A percentile compares a stretch with the other conserved stretches of the same genome.
phyloP scores from a whole-genome alignment of 2,113 vertebrate species.

The Oncorhynchus gorbuscha region DNA sequence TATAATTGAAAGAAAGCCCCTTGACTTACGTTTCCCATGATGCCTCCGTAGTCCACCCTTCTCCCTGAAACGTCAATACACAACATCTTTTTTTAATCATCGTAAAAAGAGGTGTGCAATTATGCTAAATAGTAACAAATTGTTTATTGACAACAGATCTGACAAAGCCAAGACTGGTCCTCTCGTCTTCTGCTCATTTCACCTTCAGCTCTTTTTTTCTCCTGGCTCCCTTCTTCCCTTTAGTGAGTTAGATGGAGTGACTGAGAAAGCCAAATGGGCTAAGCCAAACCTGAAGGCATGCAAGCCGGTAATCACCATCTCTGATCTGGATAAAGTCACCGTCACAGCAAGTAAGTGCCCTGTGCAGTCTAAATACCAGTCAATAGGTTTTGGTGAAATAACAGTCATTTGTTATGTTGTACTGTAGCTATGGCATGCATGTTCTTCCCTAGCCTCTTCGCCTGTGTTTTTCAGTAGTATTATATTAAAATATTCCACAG shows the following conservation, averaged over 20 bases:
- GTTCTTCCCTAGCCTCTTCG: background rate
- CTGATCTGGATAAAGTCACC: constrained; percentile 71
- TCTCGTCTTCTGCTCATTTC: background rate
- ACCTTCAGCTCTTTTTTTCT: too few relatives aligned
- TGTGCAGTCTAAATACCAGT: background rate
- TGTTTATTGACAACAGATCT: background rate
- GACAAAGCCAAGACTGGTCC: background rate
- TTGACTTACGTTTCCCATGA: too few relatives aligned
- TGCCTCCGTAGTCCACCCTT: too few relatives aligned
- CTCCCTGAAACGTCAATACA: background rate
- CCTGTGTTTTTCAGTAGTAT: too few relatives aligned
- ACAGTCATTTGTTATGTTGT: background rate
- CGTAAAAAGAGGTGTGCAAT: background rate
- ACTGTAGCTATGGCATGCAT: background rate
- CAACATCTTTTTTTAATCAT: background rate
- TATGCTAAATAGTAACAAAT: background rate
- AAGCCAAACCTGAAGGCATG: constrained; percentile 73
- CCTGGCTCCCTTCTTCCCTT: background rate
- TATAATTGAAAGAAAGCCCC: too few relatives aligned
- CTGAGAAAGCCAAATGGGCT: constrained; percentile 74
- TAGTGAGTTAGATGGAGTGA: constrained; percentile 62
- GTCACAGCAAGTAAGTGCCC: constrained; percentile 78
- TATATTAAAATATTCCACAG: too few relatives aligned
- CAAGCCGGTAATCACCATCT: constrained; percentile 65
- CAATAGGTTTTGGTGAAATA: too few relatives aligned